Evolutionary conservation across 2,888 invertebrate genomes (phyloP).

Genomic region (Drosophila robusta): DNA sequence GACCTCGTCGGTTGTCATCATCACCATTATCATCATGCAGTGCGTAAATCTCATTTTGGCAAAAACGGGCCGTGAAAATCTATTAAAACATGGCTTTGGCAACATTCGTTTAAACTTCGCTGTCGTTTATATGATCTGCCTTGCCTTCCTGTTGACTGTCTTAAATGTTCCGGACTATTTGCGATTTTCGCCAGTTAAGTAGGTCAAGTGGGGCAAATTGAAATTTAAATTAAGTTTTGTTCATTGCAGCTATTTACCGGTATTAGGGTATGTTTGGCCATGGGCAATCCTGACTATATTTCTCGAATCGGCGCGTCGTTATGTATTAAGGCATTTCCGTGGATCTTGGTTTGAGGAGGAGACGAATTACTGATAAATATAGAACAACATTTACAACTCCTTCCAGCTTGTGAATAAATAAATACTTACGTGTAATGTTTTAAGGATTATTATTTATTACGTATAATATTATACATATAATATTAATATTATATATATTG

Average conservation of each 20-base stretch:
- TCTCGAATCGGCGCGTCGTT: slow-evolving; percentile 36
- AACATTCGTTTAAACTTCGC: slow-evolving; percentile 36
- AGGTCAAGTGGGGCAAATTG: not conserved
- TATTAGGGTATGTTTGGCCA: slow-evolving; percentile 38
- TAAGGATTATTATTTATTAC: too few species aligned
- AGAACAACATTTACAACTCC: too few species aligned
- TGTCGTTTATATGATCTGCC: slow-evolving; percentile 29
- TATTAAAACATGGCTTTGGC: slow-evolving; percentile 55
- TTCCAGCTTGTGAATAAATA: too few species aligned
- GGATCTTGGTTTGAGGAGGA: slow-evolving; percentile 47
- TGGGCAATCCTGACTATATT: slow-evolving; percentile 22
- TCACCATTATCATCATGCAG: slow-evolving; percentile 53
- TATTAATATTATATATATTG: too few species aligned
- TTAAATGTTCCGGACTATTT: slow-evolving; percentile 8
- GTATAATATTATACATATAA: too few species aligned
- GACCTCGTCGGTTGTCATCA: slow-evolving; percentile 7
- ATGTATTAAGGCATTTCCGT: slow-evolving; percentile 43
- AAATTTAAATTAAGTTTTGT: not conserved
- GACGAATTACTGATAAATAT: slow-evolving; percentile 14
- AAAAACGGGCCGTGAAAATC: slow-evolving; percentile 43
- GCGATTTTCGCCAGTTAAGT: slow-evolving; percentile 20
- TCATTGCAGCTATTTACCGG: slow-evolving; percentile 20
- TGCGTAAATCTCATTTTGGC: slow-evolving; percentile 43
- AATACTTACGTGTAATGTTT: too few species aligned
- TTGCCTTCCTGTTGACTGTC: slow-evolving; percentile 4